Conservation (phyloP, 2,113 vertebrate species). For the Thryonomys swinderianus region DNA sequence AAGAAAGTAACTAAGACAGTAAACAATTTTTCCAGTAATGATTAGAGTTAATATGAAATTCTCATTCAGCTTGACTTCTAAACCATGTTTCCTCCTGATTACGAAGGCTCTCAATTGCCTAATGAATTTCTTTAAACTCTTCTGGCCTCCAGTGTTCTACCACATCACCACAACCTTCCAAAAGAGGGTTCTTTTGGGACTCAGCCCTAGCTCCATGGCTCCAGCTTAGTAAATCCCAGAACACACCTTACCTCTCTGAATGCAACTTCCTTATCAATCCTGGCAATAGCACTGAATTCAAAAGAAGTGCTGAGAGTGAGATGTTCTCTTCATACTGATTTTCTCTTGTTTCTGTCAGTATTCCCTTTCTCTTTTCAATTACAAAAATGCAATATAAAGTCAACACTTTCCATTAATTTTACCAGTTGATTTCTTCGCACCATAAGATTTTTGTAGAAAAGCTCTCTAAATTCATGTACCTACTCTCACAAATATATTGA, state of each 20-base stretch:
- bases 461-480: neutral
- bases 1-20: too few species aligned
- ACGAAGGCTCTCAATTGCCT: neutral
- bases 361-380: neutral
- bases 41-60: neutral
- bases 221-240: neutral
- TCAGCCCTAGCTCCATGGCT: neutral
- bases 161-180: neutral
- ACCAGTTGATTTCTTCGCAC: conserved; percentile 28
- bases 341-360: neutral
- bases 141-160: neutral
- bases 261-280: neutral
- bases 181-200: neutral
- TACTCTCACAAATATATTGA: conserved; percentile 5
- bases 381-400: neutral
- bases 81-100: neutral
- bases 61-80: neutral
- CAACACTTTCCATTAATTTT: neutral
- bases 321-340: neutral
- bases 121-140: neutral
- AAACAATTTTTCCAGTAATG: neutral
- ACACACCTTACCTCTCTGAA: neutral
- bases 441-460: neutral
- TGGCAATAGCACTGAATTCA: neutral
- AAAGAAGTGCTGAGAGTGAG: neutral